These are phyloP conservation scores for Biston betularia DNA, from an alignment of 2,888 invertebrate genomes.

Conservation along the genomic window DNA sequence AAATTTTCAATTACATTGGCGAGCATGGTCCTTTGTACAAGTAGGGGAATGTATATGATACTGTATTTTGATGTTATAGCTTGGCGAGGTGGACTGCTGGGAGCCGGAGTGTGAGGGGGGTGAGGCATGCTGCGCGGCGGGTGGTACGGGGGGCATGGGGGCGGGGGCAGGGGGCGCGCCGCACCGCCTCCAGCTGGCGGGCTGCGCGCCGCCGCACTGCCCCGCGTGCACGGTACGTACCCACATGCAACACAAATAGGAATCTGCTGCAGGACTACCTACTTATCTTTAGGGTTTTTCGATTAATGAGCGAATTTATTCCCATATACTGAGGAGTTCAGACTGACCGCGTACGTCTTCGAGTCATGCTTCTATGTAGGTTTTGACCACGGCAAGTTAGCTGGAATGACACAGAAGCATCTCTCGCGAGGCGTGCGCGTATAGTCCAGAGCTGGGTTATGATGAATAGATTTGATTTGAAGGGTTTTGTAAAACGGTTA, in stretches of 20 bases:
- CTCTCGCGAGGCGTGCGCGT: too few species aligned
- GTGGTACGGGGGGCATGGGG: slow-evolving; percentile 68
- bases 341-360: too few species aligned
- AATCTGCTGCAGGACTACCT: background rate
- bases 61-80: slow-evolving; percentile 66
- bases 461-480: too few species aligned
- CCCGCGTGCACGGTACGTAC: slow-evolving; percentile 82
- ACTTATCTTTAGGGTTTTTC: background rate
- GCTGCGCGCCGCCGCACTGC: slow-evolving; percentile 90
- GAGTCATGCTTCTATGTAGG: background rate
- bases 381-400: background rate
- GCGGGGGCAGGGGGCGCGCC: slow-evolving; percentile 82
- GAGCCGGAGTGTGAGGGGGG: slow-evolving; percentile 93
- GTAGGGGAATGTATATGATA: background rate
- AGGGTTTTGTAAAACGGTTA: too few species aligned
- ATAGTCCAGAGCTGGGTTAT: too few species aligned
- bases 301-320: too few species aligned
- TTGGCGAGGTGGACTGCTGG: slow-evolving; percentile 96
- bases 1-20: too few species aligned
- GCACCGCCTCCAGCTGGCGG: slow-evolving; percentile 87
- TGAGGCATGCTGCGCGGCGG: slow-evolving; percentile 88
- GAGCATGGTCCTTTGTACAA: too few species aligned
- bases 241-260: slow-evolving; percentile 7
- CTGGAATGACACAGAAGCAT: too few species aligned
- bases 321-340: too few species aligned